Evolutionary conservation across 1,140 invertebrate genomes (phyloP).

Genomic region (Metopolophium dirhodum): DNA sequence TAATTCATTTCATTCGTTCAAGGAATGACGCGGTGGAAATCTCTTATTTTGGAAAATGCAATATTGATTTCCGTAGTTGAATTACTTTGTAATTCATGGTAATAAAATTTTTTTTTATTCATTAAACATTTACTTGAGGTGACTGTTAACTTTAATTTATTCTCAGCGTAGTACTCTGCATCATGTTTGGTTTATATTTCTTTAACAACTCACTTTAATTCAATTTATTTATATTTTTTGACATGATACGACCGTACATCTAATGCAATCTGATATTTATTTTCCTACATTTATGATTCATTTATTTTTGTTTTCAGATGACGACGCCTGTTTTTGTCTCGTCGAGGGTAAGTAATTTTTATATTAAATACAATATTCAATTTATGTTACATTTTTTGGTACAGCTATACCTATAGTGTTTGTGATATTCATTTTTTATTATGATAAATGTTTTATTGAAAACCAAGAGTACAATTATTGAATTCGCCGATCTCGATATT

Average conservation of each 20-base stretch:
- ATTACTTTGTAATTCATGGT: background rate
- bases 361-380: background rate
- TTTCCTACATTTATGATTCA: background rate
- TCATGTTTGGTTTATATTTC: background rate
- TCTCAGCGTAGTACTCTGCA: background rate
- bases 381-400: too few relatives aligned
- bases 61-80: background rate
- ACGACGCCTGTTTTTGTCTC: slow-evolving; percentile 57
- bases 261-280: background rate
- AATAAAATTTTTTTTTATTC: background rate
- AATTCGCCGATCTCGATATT: too few relatives aligned
- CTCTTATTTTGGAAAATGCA: background rate
- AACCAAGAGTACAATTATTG: background rate
- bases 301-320: slow-evolving; percentile 51
- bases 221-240: background rate
- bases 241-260: too few relatives aligned
- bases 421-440: background rate
- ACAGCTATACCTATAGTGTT: too few relatives aligned
- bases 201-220: background rate
- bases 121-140: background rate
- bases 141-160: background rate
- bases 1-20: background rate
- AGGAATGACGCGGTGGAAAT: background rate
- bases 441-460: background rate
- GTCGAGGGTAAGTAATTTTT: slow-evolving; percentile 46